These are phyloP conservation scores for Endotricha flammealis DNA, from an alignment of 2,888 invertebrate species.

Conservation along the genomic window DNA sequence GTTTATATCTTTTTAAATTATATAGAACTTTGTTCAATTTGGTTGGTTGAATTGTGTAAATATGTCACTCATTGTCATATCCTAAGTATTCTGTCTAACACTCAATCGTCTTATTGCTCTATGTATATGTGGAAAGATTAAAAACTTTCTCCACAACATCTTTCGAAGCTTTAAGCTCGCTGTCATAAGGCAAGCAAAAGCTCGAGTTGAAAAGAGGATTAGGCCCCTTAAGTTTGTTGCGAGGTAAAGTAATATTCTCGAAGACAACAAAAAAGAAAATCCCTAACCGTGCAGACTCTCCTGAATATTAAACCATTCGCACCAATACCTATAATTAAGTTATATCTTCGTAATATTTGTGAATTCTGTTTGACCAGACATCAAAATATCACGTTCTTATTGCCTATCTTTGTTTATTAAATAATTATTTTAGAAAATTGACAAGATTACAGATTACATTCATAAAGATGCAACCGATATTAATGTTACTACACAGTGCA, in stretches of 20 bases:
- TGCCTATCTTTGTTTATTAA: too few species aligned
- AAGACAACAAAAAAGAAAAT: constrained; percentile 55
- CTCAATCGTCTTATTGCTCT: constrained; percentile 20
- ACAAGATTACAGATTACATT: too few species aligned
- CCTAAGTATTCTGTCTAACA: too few species aligned
- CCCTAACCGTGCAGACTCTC: constrained; percentile 39
- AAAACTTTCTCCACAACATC: constrained; percentile 58
- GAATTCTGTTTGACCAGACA: too few species aligned
- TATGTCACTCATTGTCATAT: too few species aligned
- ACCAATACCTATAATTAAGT: constrained; percentile 42
- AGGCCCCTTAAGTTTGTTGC: constrained; percentile 68
- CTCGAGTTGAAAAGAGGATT: constrained; percentile 69
- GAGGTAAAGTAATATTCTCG: constrained; percentile 66
- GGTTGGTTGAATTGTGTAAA: too few species aligned
- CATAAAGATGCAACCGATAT: too few species aligned
- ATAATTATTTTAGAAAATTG: too few species aligned
- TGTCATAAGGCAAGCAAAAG: constrained; percentile 71
- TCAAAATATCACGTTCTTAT: too few species aligned
- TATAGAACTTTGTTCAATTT: neutral
- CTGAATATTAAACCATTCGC: constrained; percentile 50
- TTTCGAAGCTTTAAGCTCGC: constrained; percentile 56
- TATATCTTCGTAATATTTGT: constrained; percentile 28
- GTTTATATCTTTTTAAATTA: neutral
- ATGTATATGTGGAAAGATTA: constrained; percentile 54
- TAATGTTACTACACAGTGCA: too few species aligned